Base-by-base conservation (phyloP, 1,140 invertebrate species). In the Elymnias hypermnestra region DNA sequence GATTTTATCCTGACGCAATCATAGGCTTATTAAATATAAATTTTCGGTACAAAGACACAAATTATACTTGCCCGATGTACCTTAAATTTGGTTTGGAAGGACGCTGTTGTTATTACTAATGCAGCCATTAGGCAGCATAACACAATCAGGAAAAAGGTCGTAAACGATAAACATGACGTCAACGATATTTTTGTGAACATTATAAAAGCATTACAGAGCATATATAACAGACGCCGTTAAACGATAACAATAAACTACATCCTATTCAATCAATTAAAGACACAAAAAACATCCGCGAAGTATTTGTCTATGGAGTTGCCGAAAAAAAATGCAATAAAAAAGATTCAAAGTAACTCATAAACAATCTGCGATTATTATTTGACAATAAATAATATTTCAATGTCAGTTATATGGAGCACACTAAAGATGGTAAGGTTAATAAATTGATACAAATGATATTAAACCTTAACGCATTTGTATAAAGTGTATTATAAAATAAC, bases 361-460 rank as follows among this genome's bases (percentile, higher is more conserved):
- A 48, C 37, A 35, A 48, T 29, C 37, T 48, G 35, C 35, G 28
- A 48, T 40, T 33, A 39, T 10, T 31, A 23, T 28, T 40, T 48
- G 14, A 48, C 37, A 48, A 48, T 48, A 18, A 48, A 26, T 10
- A 40, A 40, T 39, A 18, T 42, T 12, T 31, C 8, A 41, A 39
- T 47, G 25, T 2, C 25, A 28, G 9, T 2, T 10, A 29, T 5
- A 12, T 10, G 4, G n/a, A n/a, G n/a, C n/a, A n/a, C n/a, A n/a
- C n/a, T n/a, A n/a, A n/a, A n/a, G n/a, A n/a, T n/a, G n/a, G n/a
- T n/a, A n/a, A n/a, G n/a, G n/a, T n/a, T n/a, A n/a, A n/a, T n/a
- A n/a, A n/a, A n/a, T n/a, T n/a, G n/a, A n/a, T n/a, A n/a, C n/a
- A n/a, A n/a, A n/a, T n/a, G n/a, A n/a, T n/a, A n/a, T n/a, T n/a